Percentiles rank a stretch among this genome's conserved stretches.
These are phyloP conservation scores for Augiades crinisus DNA, from an alignment of 2,888 invertebrate genomes.

Conservation along the genomic window DNA sequence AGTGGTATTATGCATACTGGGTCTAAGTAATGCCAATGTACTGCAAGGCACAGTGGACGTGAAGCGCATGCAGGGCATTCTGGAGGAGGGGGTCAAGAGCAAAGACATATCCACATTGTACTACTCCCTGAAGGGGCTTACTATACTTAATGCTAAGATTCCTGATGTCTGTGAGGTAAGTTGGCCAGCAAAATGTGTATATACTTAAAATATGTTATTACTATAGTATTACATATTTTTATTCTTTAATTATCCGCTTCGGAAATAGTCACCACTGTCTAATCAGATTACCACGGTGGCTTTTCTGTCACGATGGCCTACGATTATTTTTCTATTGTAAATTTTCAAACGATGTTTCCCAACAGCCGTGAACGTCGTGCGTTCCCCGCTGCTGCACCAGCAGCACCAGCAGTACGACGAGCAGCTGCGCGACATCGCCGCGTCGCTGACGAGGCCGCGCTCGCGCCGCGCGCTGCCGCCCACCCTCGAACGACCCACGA, in stretches of 20 bases:
- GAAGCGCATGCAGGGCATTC: constrained; percentile 59
- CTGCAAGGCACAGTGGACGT: constrained; percentile 67
- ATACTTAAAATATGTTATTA: too few species aligned
- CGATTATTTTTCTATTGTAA: too few species aligned
- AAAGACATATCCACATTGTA: constrained; percentile 85
- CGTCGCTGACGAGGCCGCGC: constrained; percentile 88
- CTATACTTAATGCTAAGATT: constrained; percentile 83
- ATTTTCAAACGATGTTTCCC: not conserved
- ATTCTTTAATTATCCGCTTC: too few species aligned
- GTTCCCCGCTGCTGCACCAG: constrained; percentile 72
- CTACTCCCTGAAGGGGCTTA: constrained; percentile 88
- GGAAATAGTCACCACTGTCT: too few species aligned
- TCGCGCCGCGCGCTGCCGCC: constrained; percentile 77
- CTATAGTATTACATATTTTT: too few species aligned
- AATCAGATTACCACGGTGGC: too few species aligned
- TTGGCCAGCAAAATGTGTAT: too few species aligned
- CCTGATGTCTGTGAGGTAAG: constrained; percentile 83
- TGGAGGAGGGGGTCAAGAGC: constrained; percentile 72
- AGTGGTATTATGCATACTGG: constrained; percentile 48
- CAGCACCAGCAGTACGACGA: constrained; percentile 82
- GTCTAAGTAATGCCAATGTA: constrained; percentile 45
- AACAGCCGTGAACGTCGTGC: constrained; percentile 46
- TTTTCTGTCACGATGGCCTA: too few species aligned
- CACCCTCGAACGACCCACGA: constrained; percentile 79
- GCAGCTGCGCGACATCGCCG: constrained; percentile 91